Evolutionary conservation across 2,888 invertebrate species (phyloP).

Genomic region (Masnerella sp.): DNA sequence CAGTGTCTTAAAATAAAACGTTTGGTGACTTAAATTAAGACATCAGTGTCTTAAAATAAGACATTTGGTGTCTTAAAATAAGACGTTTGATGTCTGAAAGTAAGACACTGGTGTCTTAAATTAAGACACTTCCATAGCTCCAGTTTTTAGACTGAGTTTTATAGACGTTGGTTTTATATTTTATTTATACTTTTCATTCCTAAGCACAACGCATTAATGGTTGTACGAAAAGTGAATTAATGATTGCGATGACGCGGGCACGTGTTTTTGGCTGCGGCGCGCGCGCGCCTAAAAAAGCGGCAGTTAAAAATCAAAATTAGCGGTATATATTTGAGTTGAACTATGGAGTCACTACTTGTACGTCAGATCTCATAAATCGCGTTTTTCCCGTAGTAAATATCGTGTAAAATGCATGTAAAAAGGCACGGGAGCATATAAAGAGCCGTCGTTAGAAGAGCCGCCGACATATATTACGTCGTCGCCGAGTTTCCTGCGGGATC

Average conservation of each 20-base stretch:
- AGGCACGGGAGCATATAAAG: constrained; percentile 57
- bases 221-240: constrained; percentile 18
- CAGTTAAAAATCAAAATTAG: constrained; percentile 45
- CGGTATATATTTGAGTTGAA: constrained; percentile 43
- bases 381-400: constrained; percentile 60
- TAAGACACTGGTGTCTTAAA: too few relatives aligned
- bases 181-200: too few relatives aligned
- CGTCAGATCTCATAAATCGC: constrained; percentile 55
- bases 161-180: too few relatives aligned
- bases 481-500: constrained; percentile 58
- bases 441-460: constrained; percentile 60
- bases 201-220: not conserved
- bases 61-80: too few relatives aligned
- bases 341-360: constrained; percentile 50
- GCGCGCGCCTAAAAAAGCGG: constrained; percentile 21
- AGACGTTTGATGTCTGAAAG: too few relatives aligned
- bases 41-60: too few relatives aligned
- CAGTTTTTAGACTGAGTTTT: too few relatives aligned
- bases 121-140: too few relatives aligned
- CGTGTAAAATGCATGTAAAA: constrained; percentile 61
- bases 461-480: constrained; percentile 60
- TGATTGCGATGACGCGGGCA: constrained; percentile 5
- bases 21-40: too few relatives aligned
- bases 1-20: too few relatives aligned
- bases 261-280: constrained; percentile 21